Conservation (phyloP, 2,888 invertebrate genomes). For the Macaria liturata region DNA sequence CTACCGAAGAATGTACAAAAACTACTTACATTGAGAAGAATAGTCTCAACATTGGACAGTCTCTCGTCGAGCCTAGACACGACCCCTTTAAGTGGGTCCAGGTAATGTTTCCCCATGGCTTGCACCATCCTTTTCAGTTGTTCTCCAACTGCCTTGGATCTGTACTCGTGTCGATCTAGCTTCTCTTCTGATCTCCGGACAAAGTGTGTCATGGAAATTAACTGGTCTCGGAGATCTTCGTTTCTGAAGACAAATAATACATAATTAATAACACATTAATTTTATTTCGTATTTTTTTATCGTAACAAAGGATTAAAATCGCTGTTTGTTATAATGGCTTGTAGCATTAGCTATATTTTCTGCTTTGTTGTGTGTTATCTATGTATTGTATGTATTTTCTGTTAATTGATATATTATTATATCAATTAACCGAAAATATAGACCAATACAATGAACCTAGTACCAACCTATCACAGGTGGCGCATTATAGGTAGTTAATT, state of each 20-base stretch:
- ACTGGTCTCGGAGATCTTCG: conserved; percentile 90
- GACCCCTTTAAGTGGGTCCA: conserved; percentile 88
- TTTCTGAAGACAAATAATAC: conserved; percentile 68
- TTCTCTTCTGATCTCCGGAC: conserved; percentile 91
- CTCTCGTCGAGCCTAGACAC: conserved; percentile 89
- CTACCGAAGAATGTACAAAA: neutral
- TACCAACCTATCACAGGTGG: too few species aligned
- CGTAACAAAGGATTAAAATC: too few species aligned
- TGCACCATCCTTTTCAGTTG: conserved; percentile 89
- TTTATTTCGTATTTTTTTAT: too few species aligned
- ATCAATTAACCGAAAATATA: too few species aligned
- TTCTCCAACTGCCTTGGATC: conserved; percentile 91
- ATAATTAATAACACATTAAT: too few species aligned
- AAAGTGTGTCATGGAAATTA: conserved; percentile 91
- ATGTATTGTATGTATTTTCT: too few species aligned
- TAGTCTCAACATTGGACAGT: conserved; percentile 89
- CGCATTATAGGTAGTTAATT: too few species aligned
- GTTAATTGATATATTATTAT: too few species aligned
- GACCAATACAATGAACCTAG: too few species aligned
- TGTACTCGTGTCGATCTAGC: conserved; percentile 91
- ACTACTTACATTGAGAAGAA: conserved; percentile 85
- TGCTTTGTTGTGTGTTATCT: too few species aligned
- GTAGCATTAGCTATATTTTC: too few species aligned
- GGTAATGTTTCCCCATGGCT: conserved; percentile 86
- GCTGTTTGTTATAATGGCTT: too few species aligned